phyloP scores from a whole-genome alignment of 2,113 vertebrate species.

The Stigmatopora nigra region DNA sequence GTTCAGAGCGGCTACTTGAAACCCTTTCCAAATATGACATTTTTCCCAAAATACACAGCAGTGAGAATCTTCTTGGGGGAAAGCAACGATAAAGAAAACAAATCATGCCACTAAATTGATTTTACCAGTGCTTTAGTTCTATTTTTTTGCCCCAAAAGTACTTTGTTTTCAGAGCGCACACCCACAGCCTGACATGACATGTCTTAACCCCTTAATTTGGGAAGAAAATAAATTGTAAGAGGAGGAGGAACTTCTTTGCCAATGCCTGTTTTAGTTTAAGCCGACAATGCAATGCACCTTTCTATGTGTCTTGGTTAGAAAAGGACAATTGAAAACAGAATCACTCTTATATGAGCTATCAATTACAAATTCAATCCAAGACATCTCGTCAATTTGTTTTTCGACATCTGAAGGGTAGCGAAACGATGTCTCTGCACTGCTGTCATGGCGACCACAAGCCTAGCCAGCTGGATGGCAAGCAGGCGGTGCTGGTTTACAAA shows the following conservation, averaged over 20 bases:
- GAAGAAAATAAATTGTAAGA: constrained; percentile 6
- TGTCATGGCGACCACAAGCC: constrained; percentile 59
- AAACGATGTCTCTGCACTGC: constrained; percentile 37
- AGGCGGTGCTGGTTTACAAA: constrained; percentile 47
- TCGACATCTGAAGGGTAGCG: constrained; percentile 24
- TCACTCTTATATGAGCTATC: not conserved
- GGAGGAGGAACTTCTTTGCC: not conserved
- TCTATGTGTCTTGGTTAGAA: not conserved
- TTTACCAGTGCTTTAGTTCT: not conserved
- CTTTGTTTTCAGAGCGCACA: no score
- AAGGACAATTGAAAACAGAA: not conserved
- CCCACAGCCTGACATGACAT: no score
- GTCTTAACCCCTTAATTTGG: constrained; percentile 36
- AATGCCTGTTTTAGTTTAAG: not conserved
- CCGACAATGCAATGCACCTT: not conserved
- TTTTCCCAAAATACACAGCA: not conserved
- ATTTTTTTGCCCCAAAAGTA: not conserved
- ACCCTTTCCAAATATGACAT: not conserved
- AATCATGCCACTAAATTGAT: not conserved
- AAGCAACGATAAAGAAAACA: not conserved
- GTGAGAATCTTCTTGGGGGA: not conserved
- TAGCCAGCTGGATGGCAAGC: constrained; percentile 42
- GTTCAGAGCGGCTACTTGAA: not conserved
- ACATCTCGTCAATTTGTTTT: constrained; percentile 2
- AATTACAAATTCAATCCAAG: not conserved